These are phyloP conservation scores for Smittia sp. DNA, from an alignment of 2,888 invertebrate species.

Conservation along the genomic window DNA sequence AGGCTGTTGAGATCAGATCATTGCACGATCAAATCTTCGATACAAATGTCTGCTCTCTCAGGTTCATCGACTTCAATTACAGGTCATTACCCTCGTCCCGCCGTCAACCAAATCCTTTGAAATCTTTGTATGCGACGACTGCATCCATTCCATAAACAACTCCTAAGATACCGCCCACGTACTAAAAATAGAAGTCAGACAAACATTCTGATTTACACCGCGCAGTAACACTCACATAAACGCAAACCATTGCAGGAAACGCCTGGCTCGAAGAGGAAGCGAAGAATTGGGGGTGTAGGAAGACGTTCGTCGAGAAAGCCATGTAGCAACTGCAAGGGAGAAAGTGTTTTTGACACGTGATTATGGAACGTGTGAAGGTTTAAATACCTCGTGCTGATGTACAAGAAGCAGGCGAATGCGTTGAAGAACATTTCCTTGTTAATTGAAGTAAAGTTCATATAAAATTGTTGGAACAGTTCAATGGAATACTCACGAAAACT, in stretches of 20 bases:
- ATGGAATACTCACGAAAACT: slow-evolving; percentile 65
- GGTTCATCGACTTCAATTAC: too few relatives aligned
- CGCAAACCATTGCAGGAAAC: slow-evolving; percentile 20
- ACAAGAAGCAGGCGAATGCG: slow-evolving; percentile 70
- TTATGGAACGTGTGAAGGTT: not conserved
- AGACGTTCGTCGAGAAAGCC: slow-evolving; percentile 57
- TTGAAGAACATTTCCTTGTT: slow-evolving; percentile 77
- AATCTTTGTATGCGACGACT: slow-evolving; percentile 3
- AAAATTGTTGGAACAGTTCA: slow-evolving; percentile 47
- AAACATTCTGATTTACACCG: not conserved
- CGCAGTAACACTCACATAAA: slow-evolving; percentile 26
- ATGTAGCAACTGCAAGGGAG: slow-evolving; percentile 59
- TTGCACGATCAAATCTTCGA: too few relatives aligned
- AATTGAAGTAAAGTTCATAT: slow-evolving; percentile 47
- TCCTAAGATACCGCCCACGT: slow-evolving; percentile 19
- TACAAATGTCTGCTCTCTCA: too few relatives aligned
- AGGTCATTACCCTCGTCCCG: too few relatives aligned
- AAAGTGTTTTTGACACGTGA: not conserved
- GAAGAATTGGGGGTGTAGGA: slow-evolving; percentile 72
- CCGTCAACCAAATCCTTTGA: not conserved
- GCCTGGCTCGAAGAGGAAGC: slow-evolving; percentile 4
- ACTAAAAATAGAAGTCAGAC: slow-evolving; percentile 35
- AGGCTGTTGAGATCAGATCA: too few relatives aligned
- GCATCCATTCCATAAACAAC: slow-evolving; percentile 35
- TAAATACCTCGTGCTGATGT: slow-evolving; percentile 68